A percentile compares a stretch with the other conserved stretches of the same genome.
These are phyloP conservation scores for Synodontis membranacea DNA, from an alignment of 2,113 vertebrate genomes.

Conservation along the genomic window DNA sequence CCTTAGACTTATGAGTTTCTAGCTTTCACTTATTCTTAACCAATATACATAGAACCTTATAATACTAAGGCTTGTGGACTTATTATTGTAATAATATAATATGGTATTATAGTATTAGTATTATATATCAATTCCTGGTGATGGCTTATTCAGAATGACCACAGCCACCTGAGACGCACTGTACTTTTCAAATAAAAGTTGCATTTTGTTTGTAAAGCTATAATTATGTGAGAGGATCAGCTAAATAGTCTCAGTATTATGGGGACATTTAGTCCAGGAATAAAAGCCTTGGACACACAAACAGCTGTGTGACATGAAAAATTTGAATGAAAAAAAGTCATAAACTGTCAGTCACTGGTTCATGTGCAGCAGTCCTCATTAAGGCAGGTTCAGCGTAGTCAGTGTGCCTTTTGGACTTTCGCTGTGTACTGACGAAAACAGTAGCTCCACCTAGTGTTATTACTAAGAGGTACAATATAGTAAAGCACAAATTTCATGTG, in stretches of 20 bases:
- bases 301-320: background rate
- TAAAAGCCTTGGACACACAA: background rate
- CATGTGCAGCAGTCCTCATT: background rate
- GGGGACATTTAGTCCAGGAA: background rate
- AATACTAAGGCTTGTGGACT: no score
- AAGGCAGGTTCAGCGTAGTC: background rate
- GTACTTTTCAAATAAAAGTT: background rate
- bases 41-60: background rate
- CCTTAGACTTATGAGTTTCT: background rate
- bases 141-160: background rate
- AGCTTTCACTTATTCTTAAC: background rate
- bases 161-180: background rate
- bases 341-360: background rate
- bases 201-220: background rate
- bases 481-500: no score
- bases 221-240: background rate
- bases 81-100: no score
- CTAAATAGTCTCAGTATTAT: background rate
- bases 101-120: no score
- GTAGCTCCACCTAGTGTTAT: no score
- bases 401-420: no score
- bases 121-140: background rate
- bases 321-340: no score
- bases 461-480: no score
- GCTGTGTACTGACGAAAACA: no score